phyloP scores from a whole-genome alignment of 2,797 vertebrate genomes.

The Centropyge bicolor region DNA sequence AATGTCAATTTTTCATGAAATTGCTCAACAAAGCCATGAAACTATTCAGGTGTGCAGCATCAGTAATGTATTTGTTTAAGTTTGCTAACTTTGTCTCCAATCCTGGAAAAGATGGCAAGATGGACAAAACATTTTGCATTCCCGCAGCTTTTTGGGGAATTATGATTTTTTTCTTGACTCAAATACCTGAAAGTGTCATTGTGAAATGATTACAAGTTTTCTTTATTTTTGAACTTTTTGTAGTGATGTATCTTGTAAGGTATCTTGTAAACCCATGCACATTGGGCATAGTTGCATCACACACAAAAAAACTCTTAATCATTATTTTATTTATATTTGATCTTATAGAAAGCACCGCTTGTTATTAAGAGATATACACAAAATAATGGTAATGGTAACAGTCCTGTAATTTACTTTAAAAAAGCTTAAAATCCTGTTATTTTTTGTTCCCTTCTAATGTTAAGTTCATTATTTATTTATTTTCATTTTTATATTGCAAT shows the following conservation, averaged over 20 bases:
- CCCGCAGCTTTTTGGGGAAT: neutral
- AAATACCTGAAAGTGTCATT: neutral
- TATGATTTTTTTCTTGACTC: neutral
- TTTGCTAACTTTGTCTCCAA: neutral
- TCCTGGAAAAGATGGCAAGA: neutral
- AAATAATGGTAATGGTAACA: too few relatives aligned
- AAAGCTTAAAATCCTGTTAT: neutral
- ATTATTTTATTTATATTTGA: neutral
- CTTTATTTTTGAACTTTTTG: neutral
- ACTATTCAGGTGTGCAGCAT: neutral
- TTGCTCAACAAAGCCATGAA: neutral
- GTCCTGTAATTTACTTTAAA: neutral
- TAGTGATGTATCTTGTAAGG: too few relatives aligned
- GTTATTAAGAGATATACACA: neutral
- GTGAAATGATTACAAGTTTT: neutral
- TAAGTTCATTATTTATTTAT: neutral
- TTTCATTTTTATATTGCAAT: neutral
- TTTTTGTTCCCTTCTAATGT: neutral
- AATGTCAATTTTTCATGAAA: neutral
- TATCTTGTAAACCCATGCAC: neutral
- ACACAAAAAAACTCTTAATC: neutral
- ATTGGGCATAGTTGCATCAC: too few relatives aligned
- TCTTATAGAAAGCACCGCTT: neutral
- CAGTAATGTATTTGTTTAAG: too few relatives aligned
- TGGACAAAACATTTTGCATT: neutral